Evolutionary conservation across 2,888 invertebrate genomes (phyloP).

Genomic region (Liodrosophila aerea): DNA sequence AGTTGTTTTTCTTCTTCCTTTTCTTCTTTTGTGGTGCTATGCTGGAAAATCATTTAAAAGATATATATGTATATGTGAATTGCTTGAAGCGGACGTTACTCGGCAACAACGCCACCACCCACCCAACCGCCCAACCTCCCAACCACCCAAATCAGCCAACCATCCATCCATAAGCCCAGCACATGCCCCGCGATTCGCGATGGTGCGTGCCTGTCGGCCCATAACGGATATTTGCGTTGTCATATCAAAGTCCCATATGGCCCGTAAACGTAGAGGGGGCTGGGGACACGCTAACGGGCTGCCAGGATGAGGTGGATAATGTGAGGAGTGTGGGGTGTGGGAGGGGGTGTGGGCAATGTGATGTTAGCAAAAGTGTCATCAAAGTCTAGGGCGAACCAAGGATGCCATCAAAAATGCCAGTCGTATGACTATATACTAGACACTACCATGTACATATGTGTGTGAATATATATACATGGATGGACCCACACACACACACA

Average conservation of each 20-base stretch:
- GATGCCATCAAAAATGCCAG: slow-evolving; percentile 69
- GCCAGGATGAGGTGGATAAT: too few species aligned
- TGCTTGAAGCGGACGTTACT: slow-evolving; percentile 35
- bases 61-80: slow-evolving; percentile 11
- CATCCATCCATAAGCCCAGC: slow-evolving; percentile 22
- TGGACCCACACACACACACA: slow-evolving; percentile 43
- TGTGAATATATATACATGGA: slow-evolving; percentile 26
- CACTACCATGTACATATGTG: slow-evolving; percentile 21
- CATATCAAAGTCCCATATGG: slow-evolving; percentile 82
- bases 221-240: slow-evolving; percentile 80
- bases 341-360: neutral
- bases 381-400: slow-evolving; percentile 73
- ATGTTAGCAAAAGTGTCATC: slow-evolving; percentile 70
- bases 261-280: slow-evolving; percentile 72
- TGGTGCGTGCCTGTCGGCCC: slow-evolving; percentile 72
- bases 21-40: slow-evolving; percentile 13
- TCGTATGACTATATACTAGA: slow-evolving; percentile 23
- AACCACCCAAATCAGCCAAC: slow-evolving; percentile 1
- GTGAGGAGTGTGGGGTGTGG: neutral
- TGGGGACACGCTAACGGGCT: slow-evolving; percentile 18
- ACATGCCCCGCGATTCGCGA: slow-evolving; percentile 37
- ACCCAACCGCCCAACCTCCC: neutral
- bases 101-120: slow-evolving; percentile 28
- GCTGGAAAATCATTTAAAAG: slow-evolving; percentile 28
- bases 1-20: slow-evolving; percentile 14